Conservation (phyloP, 1,140 invertebrate genomes). For the Cydia strobilella region DNA sequence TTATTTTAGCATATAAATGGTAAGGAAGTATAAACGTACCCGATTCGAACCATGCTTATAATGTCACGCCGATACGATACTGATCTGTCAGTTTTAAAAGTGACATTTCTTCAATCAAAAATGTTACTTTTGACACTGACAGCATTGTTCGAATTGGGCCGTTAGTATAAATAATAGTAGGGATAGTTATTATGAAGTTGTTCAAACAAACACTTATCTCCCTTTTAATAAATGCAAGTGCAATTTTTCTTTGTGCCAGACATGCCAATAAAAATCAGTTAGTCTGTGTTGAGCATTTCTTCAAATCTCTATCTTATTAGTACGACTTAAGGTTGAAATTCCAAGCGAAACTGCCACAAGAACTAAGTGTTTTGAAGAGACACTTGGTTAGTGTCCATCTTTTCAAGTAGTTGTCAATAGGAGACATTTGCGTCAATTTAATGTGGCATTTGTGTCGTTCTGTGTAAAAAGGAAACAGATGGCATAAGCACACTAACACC, state of each 20-base stretch:
- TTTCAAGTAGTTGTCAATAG: slow-evolving; percentile 1
- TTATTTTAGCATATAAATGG: no score
- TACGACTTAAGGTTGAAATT: neutral
- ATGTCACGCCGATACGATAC: no score
- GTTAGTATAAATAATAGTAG: no score
- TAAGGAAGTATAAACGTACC: no score
- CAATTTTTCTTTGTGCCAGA: neutral
- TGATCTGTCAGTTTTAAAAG: no score
- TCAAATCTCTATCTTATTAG: neutral
- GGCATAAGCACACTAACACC: no score
- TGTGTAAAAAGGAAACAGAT: no score
- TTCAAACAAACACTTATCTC: neutral
- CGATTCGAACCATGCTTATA: no score
- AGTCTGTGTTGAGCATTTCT: neutral
- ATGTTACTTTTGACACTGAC: no score
- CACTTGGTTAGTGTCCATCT: slow-evolving; percentile 4
- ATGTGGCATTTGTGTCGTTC: neutral
- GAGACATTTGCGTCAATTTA: neutral
- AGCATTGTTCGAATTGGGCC: no score
- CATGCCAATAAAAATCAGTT: neutral
- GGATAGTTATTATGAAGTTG: no score
- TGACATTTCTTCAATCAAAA: no score
- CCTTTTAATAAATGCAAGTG: neutral
- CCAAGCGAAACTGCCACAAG: neutral
- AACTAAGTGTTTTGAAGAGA: neutral